These are phyloP conservation scores for Botia kubotai DNA, from an alignment of 2,797 vertebrate species.

Conservation along the genomic window DNA sequence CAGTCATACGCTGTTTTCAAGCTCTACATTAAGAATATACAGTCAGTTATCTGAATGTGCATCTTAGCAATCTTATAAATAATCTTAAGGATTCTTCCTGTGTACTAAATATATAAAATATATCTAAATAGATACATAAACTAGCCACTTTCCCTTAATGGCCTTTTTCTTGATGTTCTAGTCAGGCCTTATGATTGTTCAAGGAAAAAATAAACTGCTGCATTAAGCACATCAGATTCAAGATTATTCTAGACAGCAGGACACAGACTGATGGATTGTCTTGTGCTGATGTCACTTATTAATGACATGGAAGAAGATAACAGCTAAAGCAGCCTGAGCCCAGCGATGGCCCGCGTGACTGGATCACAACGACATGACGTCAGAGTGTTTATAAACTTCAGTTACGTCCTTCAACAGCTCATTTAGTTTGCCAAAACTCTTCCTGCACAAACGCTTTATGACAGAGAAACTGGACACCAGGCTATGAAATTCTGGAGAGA, in stretches of 20 bases:
- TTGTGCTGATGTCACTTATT: slow-evolving; percentile 47
- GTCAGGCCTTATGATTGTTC: not conserved
- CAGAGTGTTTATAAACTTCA: not conserved
- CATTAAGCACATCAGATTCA: slow-evolving; percentile 37
- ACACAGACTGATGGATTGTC: slow-evolving; percentile 43
- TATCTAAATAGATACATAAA: no score
- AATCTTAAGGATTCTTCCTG: no score
- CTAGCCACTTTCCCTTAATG: no score
- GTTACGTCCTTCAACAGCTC: not conserved
- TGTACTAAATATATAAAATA: no score
- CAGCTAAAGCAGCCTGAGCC: slow-evolving; percentile 37
- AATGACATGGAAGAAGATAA: slow-evolving; percentile 48
- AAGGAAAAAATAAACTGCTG: not conserved
- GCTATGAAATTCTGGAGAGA: not conserved
- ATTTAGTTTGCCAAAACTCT: not conserved
- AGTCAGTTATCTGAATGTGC: no score
- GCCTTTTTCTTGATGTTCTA: not conserved
- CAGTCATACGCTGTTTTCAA: no score
- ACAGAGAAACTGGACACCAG: not conserved
- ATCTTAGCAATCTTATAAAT: no score
- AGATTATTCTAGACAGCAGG: slow-evolving; percentile 41
- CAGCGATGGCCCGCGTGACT: not conserved
- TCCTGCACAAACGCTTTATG: not conserved
- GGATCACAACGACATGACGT: not conserved
- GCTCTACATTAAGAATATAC: no score